Evolutionary conservation across 2,888 invertebrate species (phyloP).

Genomic region (Dryobota labecula): DNA sequence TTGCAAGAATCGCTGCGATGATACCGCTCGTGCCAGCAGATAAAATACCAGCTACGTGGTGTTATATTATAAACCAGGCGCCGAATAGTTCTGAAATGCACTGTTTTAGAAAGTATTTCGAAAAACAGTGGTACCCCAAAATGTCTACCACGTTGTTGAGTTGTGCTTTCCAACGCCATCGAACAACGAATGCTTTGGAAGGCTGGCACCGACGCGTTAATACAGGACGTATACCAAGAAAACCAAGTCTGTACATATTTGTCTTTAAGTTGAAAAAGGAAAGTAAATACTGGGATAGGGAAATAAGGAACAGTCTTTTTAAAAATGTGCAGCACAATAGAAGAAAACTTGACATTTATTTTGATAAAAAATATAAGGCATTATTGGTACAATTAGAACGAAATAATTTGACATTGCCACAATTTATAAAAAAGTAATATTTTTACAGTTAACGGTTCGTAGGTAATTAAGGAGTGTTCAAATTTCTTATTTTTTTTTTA

Average conservation of each 20-base stretch:
- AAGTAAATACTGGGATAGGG: too few relatives aligned
- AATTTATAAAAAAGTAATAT: too few relatives aligned
- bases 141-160: slow-evolving; percentile 2
- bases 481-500: too few relatives aligned
- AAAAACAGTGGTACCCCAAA: slow-evolving; percentile 26
- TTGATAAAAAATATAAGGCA: too few relatives aligned
- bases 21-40: slow-evolving; percentile 7
- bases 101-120: neutral
- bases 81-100: neutral
- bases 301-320: too few relatives aligned
- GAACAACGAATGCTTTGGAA: slow-evolving; percentile 17
- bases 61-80: slow-evolving; percentile 8
- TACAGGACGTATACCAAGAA: slow-evolving; percentile 20
- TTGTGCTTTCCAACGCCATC: slow-evolving; percentile 5
- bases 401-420: too few relatives aligned
- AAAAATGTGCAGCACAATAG: too few relatives aligned
- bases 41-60: slow-evolving; percentile 4
- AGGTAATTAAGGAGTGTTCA: too few relatives aligned
- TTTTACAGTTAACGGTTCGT: too few relatives aligned
- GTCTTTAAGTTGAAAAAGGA: slow-evolving; percentile 7
- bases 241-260: slow-evolving; percentile 7
- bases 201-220: slow-evolving; percentile 20
- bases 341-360: too few relatives aligned
- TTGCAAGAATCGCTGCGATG: slow-evolving; percentile 2
- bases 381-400: too few relatives aligned